Conservation (phyloP, 2,797 vertebrate genomes). For the Lutjanus argentimaculatus region DNA sequence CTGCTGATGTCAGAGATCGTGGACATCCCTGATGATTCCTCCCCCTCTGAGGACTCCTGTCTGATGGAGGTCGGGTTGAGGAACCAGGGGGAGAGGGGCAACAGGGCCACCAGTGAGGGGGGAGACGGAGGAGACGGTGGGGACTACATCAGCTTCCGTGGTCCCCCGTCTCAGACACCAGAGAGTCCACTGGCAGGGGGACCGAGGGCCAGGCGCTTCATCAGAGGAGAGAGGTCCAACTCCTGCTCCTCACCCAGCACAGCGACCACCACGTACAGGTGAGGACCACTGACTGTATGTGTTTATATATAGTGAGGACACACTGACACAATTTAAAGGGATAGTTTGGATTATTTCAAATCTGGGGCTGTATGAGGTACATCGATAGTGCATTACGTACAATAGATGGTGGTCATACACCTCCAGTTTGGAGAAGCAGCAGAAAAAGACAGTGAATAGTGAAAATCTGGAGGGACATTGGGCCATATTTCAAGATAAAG, state of each 20-base stretch:
- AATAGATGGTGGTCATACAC: too few species aligned
- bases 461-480: too few species aligned
- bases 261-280: conserved; percentile 82
- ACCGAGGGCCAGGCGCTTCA: conserved; percentile 82
- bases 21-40: conserved; percentile 95
- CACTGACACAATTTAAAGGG: too few species aligned
- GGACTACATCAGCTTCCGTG: conserved; percentile 79
- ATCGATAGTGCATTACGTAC: too few species aligned
- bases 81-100: conserved; percentile 85
- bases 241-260: conserved; percentile 95
- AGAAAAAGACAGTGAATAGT: too few species aligned
- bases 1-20: conserved; percentile 95
- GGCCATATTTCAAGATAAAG: too few species aligned
- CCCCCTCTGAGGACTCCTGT: conserved; percentile 96
- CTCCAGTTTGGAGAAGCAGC: too few species aligned
- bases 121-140: conserved; percentile 84
- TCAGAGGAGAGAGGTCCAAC: conserved; percentile 92
- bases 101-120: conserved; percentile 81
- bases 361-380: too few species aligned
- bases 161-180: conserved; percentile 72
- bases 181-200: conserved; percentile 90
- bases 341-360: too few species aligned
- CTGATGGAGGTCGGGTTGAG: conserved; percentile 91
- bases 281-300: not conserved
- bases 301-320: too few species aligned